Evolutionary conservation across 2,888 invertebrate species (phyloP).

Genomic region (Venustoraphidia nigricollis): DNA sequence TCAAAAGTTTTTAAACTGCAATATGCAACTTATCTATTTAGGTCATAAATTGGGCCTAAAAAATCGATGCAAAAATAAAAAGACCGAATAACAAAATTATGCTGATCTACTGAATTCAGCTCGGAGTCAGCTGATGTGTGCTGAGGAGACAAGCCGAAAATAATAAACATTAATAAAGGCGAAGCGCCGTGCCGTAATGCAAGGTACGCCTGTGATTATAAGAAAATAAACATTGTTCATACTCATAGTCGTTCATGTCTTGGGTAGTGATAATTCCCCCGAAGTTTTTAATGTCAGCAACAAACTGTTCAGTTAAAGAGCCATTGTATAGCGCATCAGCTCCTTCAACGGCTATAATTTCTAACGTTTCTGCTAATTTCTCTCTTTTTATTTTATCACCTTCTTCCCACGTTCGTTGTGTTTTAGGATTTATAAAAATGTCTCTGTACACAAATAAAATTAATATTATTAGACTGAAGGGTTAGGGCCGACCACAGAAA

Average conservation of each 20-base stretch:
- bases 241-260: constrained; percentile 63
- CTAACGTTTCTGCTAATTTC: constrained; percentile 35
- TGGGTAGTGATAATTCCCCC: constrained; percentile 65
- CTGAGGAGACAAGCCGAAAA: too few species aligned
- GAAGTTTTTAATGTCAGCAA: constrained; percentile 24
- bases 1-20: too few species aligned
- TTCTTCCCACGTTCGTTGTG: constrained; percentile 24
- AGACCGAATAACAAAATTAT: too few species aligned
- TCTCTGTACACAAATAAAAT: constrained; percentile 14
- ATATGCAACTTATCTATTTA: too few species aligned
- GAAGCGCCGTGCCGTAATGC: constrained; percentile 10
- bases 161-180: too few species aligned
- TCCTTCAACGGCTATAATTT: constrained; percentile 34
- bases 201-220: constrained; percentile 17
- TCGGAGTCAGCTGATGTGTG: too few species aligned
- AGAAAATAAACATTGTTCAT: constrained; percentile 13
- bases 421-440: constrained; percentile 25
- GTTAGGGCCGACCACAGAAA: too few species aligned
- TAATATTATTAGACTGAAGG: too few species aligned
- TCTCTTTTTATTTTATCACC: constrained; percentile 28
- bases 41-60: too few species aligned
- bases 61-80: too few species aligned
- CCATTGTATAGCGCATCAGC: constrained; percentile 41
- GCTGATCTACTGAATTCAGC: too few species aligned
- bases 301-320: constrained; percentile 27